Base-by-base conservation (phyloP, 2,797 vertebrate species). In the Sarcophilus harrisii region DNA sequence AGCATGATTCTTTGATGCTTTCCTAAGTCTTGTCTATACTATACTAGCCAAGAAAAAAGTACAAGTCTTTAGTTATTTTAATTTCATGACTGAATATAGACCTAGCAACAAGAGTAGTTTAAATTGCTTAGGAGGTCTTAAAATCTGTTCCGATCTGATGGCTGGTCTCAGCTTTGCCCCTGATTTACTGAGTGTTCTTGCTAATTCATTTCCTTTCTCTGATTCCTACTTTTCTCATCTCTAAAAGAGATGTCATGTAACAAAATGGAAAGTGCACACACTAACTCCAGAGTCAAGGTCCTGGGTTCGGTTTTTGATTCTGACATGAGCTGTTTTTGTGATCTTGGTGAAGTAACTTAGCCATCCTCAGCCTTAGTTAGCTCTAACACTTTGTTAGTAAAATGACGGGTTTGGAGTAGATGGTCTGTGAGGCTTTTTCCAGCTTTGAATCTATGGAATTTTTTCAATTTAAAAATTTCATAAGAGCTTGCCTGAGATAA, bases 1-100 rank as follows among this genome's bases (percentile, higher is more conserved):
- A 27, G 38, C 8, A 5, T 0, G 11, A 27, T 3, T 32, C 5
- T 0, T 38, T 1, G 0, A 18, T 21, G 57, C 49, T 13, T 5
- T 13, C 87, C 81, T 14, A 57, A 52, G 73, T 49, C 28, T 87
- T 55, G 57, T 52, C n/a, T 87, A 49, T 87, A 45, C 18, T 87
- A 49, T 87, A 45, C 38, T 49, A 87, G 73, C 21, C 38, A 27
- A 49, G 21, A 49, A 45, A 87, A 45, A 87, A 87, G 45, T 28
- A 87, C 73, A 87, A 87, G 38, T 73, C 24, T 87, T 27, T 87
- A 87, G 73, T 87, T 87, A 45, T 87, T 87, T 81, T 87, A 87
- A 87, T 87, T 87, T 87, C 38, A 4, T 24, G 73, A 24, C 73
- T 38, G 45, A 49, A 87, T 87, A 87, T 87, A 49, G 73, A 87